Evolutionary conservation across 2,888 invertebrate genomes (phyloP).

Genomic region (Apamea epomidion): DNA sequence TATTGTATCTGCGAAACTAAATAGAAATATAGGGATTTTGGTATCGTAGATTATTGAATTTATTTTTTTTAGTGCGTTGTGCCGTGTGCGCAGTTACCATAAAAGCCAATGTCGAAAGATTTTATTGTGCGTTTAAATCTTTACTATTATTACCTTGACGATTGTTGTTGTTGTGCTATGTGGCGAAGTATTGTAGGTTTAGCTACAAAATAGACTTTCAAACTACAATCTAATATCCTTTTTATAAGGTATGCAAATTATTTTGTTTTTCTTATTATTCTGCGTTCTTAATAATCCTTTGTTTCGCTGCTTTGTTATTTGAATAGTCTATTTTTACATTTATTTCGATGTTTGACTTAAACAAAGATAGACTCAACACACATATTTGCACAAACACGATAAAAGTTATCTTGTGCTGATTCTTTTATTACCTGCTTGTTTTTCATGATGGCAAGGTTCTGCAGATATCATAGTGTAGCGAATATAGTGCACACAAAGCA

Average conservation of each 20-base stretch:
- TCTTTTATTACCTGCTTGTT: constrained; percentile 39
- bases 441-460: constrained; percentile 30
- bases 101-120: not conserved
- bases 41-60: constrained; percentile 24
- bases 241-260: not conserved
- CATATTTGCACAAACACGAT: constrained; percentile 36
- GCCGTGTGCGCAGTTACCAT: constrained; percentile 27
- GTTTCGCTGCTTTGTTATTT: constrained; percentile 7
- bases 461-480: constrained; percentile 1
- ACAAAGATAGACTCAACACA: not conserved
- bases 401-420: constrained; percentile 41
- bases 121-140: constrained; percentile 18
- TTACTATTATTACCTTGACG: constrained; percentile 14
- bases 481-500: constrained; percentile 24
- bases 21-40: constrained; percentile 39
- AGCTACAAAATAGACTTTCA: not conserved
- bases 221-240: not conserved
- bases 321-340: constrained; percentile 38
- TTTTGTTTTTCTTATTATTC: not conserved
- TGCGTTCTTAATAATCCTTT: constrained; percentile 12
- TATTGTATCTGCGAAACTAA: constrained; percentile 48
- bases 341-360: constrained; percentile 16
- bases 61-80: constrained; percentile 14
- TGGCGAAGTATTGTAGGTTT: not conserved
- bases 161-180: not conserved